Evolutionary conservation across 2,888 invertebrate species (phyloP).

Genomic region (Thymelicus acteon): DNA sequence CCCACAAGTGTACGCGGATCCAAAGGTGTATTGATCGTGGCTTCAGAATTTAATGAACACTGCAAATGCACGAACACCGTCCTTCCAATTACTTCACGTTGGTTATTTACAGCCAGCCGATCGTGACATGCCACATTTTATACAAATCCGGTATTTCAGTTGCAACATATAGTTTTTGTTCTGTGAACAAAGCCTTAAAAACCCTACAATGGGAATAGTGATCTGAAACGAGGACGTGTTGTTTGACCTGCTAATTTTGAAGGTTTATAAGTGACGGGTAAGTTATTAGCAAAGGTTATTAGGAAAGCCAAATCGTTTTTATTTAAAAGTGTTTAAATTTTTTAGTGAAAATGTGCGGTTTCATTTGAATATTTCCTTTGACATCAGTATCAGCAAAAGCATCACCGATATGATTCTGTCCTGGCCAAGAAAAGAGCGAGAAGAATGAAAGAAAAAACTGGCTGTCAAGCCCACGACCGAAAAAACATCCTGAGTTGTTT

Average conservation of each 20-base stretch:
- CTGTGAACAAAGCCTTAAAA: constrained; percentile 8
- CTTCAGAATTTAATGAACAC: constrained; percentile 37
- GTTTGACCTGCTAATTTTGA: not conserved
- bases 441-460: too few relatives aligned
- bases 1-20: constrained; percentile 29
- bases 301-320: too few relatives aligned
- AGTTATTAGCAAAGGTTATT: too few relatives aligned
- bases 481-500: too few relatives aligned
- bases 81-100: constrained; percentile 41
- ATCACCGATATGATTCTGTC: too few relatives aligned
- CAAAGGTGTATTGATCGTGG: constrained; percentile 35
- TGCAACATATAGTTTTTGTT: constrained; percentile 26
- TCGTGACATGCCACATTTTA: constrained; percentile 41
- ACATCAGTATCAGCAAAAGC: too few relatives aligned
- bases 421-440: too few relatives aligned
- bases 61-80: constrained; percentile 39
- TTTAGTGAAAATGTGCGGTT: too few relatives aligned
- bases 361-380: too few relatives aligned
- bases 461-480: too few relatives aligned
- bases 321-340: too few relatives aligned
- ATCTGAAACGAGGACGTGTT: not conserved
- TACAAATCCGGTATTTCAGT: constrained; percentile 36
- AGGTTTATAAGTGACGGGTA: not conserved
- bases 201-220: not conserved
- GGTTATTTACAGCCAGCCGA: constrained; percentile 37